Evolutionary conservation across 2,113 vertebrate species (phyloP).

Genomic region (Saccopteryx bilineata): DNA sequence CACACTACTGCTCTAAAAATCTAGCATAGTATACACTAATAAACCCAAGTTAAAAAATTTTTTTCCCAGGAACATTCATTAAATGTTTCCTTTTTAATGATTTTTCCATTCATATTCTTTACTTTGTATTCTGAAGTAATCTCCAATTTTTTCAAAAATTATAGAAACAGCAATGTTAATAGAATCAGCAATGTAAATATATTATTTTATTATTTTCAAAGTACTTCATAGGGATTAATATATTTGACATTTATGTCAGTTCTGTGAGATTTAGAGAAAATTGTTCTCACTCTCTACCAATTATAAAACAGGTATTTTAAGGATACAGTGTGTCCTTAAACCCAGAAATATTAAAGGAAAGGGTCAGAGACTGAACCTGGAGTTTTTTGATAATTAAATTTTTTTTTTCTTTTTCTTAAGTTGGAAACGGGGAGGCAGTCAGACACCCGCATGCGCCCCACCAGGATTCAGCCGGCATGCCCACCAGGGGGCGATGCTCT

Average conservation of each 20-base stretch:
- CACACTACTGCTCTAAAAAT: neutral
- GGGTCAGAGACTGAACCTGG: neutral
- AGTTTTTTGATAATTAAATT: neutral
- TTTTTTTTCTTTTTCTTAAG: too few species aligned
- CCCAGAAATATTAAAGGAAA: neutral
- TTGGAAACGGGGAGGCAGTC: too few species aligned
- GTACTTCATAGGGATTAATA: neutral
- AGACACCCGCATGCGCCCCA: too few species aligned
- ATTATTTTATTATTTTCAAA: neutral
- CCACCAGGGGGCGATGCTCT: too few species aligned
- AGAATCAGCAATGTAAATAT: neutral
- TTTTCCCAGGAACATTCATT: neutral
- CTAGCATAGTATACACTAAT: neutral
- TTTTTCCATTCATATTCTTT: neutral
- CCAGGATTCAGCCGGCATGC: too few species aligned
- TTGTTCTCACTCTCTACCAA: neutral
- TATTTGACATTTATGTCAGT: neutral
- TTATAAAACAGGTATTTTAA: neutral
- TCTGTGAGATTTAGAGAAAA: neutral
- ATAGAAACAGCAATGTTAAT: neutral
- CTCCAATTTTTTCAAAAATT: neutral
- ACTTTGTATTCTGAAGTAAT: neutral
- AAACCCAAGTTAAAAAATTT: neutral
- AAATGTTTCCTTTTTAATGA: neutral
- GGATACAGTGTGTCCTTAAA: neutral